These are phyloP conservation scores for Tetanocera ferruginea DNA, from an alignment of 2,888 invertebrate species.

Conservation along the genomic window DNA sequence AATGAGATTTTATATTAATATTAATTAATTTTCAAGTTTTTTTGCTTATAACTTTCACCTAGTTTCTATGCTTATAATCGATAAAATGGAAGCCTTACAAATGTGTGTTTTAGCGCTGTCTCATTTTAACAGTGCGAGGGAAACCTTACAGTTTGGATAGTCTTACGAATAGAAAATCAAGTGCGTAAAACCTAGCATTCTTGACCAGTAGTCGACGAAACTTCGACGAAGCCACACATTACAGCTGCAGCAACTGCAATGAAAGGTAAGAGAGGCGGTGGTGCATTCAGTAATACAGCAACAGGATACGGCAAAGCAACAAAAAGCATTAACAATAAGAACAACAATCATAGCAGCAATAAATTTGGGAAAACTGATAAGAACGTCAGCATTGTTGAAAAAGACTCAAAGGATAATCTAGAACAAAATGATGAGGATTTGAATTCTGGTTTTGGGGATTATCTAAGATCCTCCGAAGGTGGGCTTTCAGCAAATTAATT, in stretches of 20 bases:
- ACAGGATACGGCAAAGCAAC: constrained; percentile 60
- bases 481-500: constrained; percentile 46
- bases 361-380: constrained; percentile 40
- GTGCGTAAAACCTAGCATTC: too few species aligned
- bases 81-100: constrained; percentile 59
- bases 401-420: constrained; percentile 5
- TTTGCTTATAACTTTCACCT: neutral
- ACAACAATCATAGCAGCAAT: constrained; percentile 34
- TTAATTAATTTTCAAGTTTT: neutral
- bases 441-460: constrained; percentile 69
- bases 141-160: too few species aligned
- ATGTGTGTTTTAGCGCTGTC: constrained; percentile 36
- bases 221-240: neutral
- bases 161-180: too few species aligned
- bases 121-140: too few species aligned
- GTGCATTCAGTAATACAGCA: constrained; percentile 61
- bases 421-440: constrained; percentile 58
- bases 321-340: constrained; percentile 46
- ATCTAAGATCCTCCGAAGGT: constrained; percentile 68
- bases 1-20: too few species aligned
- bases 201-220: neutral
- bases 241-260: constrained; percentile 48
- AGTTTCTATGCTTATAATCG: constrained; percentile 48
- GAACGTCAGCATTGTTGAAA: constrained; percentile 37
- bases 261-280: constrained; percentile 59